Percentiles rank a stretch among this genome's conserved stretches.
Evolutionary conservation across 2,113 vertebrate species (phyloP).

Genomic region (Saguinus imperator): DNA sequence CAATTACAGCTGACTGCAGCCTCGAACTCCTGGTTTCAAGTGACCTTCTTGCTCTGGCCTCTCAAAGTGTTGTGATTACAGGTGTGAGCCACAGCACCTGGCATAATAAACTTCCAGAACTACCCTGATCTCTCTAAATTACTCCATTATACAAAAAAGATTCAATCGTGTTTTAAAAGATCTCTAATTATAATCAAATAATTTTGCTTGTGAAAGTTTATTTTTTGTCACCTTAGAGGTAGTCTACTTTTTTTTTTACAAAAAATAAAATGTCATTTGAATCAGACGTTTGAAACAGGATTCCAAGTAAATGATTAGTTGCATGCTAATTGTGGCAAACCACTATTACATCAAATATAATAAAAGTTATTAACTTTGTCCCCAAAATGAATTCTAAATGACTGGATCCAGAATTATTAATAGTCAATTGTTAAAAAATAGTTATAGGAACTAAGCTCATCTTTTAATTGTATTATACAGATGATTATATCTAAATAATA

Average conservation of each 20-base stretch:
- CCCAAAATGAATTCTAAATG: not conserved
- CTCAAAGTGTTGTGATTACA: too few species aligned
- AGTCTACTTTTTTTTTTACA: not conserved
- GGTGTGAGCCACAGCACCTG: too few species aligned
- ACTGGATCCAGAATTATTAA: not conserved
- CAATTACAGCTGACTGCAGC: too few species aligned
- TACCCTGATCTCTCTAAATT: conserved; percentile 14
- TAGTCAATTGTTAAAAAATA: not conserved
- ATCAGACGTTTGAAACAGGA: not conserved
- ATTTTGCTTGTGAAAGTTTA: not conserved
- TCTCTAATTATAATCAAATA: conserved; percentile 13
- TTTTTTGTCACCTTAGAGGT: not conserved
- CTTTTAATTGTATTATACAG: conserved; percentile 12
- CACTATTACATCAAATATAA: not conserved
- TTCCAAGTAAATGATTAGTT: not conserved
- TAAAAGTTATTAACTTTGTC: not conserved
- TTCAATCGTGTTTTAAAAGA: not conserved
- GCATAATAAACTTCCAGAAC: not conserved
- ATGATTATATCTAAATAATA: not conserved
- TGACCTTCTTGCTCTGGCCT: too few species aligned
- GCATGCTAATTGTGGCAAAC: not conserved
- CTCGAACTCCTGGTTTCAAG: too few species aligned
- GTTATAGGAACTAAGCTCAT: not conserved
- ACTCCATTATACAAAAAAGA: not conserved
- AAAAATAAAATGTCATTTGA: not conserved